Evolutionary conservation across 2,113 vertebrate genomes (phyloP).

Genomic region (Phoxinus phoxinus): DNA sequence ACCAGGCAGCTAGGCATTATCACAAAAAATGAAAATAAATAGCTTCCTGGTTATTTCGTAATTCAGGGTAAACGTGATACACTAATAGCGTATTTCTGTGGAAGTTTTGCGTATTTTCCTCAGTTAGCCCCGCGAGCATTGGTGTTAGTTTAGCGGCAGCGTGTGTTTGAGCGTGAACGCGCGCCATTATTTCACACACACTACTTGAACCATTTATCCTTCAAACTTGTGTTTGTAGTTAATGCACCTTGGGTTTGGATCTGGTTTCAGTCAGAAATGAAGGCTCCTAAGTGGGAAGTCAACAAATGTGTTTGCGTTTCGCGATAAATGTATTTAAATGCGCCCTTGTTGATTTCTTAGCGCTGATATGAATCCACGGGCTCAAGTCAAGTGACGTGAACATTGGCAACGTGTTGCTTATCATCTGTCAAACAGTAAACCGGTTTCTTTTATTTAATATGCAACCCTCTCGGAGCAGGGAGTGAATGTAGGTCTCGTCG

Average conservation of each 20-base stretch:
- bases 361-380: neutral
- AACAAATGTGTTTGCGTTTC: constrained; percentile 1
- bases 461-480: neutral
- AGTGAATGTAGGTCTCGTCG: neutral
- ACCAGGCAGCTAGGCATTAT: neutral
- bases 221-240: neutral
- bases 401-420: constrained; percentile 8
- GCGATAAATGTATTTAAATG: neutral
- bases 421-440: neutral
- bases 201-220: neutral
- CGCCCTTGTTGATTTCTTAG: neutral
- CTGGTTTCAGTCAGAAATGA: neutral
- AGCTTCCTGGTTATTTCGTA: neutral
- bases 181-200: constrained; percentile 28
- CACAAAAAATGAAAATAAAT: neutral
- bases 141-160: neutral
- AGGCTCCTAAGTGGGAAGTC: neutral
- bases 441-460: neutral
- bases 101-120: constrained; percentile 9
- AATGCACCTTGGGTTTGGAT: neutral
- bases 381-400: neutral
- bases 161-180: constrained; percentile 1
- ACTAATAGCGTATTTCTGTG: neutral
- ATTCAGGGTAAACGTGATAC: neutral
- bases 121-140: constrained; percentile 10